These are phyloP conservation scores for Spodoptera picta DNA, from an alignment of 2,888 invertebrate genomes.

Conservation along the genomic window DNA sequence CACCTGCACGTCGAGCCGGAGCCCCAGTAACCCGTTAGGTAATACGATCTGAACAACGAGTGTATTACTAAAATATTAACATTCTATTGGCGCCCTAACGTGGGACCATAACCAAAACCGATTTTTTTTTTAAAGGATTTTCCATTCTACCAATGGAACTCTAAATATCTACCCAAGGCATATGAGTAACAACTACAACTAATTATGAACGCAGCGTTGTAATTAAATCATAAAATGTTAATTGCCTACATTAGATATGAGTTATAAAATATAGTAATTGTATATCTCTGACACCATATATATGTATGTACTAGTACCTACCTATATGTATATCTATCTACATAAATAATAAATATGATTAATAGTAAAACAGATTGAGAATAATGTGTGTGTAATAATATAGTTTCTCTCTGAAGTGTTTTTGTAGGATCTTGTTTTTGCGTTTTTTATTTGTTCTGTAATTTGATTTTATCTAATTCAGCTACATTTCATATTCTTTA, in stretches of 20 bases:
- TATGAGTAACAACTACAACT: slow-evolving; percentile 34
- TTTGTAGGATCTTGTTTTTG: neutral
- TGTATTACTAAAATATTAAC: too few species aligned
- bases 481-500: too few species aligned
- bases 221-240: slow-evolving; percentile 56
- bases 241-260: slow-evolving; percentile 51
- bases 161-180: slow-evolving; percentile 1
- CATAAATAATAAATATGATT: slow-evolving; percentile 28
- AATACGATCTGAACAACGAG: too few species aligned
- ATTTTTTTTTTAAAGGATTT: neutral
- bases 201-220: slow-evolving; percentile 41
- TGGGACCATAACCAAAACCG: neutral
- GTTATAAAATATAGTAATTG: slow-evolving; percentile 50
- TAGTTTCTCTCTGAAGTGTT: slow-evolving; percentile 19
- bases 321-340: slow-evolving; percentile 16
- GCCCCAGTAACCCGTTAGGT: too few species aligned
- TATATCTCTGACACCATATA: slow-evolving; percentile 28
- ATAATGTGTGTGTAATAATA: slow-evolving; percentile 28
- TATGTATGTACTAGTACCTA: slow-evolving; percentile 9
- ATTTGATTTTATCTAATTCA: too few species aligned
- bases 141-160: slow-evolving; percentile 1
- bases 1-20: too few species aligned
- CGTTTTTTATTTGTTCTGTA: too few species aligned
- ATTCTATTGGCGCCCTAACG: slow-evolving; percentile 7
- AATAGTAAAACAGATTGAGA: slow-evolving; percentile 6